A percentile compares a stretch with the other conserved stretches of the same genome.
Conservation (phyloP, 2,888 invertebrate genomes). For the Neocrepidodera transversa region DNA sequence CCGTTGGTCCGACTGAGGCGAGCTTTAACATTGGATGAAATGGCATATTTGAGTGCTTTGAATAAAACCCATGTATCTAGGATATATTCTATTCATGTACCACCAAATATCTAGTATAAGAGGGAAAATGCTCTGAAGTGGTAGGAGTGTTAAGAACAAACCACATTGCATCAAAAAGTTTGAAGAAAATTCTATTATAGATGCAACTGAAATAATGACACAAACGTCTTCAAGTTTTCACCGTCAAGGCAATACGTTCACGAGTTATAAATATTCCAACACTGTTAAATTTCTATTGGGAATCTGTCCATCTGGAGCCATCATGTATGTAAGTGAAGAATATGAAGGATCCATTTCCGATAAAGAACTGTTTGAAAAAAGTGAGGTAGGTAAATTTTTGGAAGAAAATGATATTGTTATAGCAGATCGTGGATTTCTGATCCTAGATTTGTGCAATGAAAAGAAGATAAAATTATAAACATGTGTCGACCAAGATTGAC, state of each 20-base stretch:
- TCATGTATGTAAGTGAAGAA: too few relatives aligned
- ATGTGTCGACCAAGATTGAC: slow-evolving; percentile 7
- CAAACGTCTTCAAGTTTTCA: neutral
- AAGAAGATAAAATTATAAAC: slow-evolving; percentile 5
- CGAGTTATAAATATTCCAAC: neutral
- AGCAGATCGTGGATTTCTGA: slow-evolving; percentile 13
- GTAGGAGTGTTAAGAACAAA: neutral
- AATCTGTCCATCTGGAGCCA: slow-evolving; percentile 10
- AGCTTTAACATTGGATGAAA: too few relatives aligned
- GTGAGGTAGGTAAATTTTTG: too few relatives aligned
- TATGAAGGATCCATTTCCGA: neutral
- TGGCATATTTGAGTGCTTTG: too few relatives aligned
- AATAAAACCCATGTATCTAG: too few relatives aligned
- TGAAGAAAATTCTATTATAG: neutral
- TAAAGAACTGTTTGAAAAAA: neutral
- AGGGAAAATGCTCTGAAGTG: neutral
- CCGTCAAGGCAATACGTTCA: neutral
- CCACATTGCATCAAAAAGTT: neutral
- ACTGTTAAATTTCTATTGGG: slow-evolving; percentile 16
- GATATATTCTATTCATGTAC: neutral
- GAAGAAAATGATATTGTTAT: neutral
- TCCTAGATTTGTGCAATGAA: slow-evolving; percentile 5
- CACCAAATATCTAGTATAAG: neutral
- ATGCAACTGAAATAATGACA: too few relatives aligned
- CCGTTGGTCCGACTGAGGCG: too few relatives aligned